phyloP scores from a whole-genome alignment of 35 echinoderm and acorn worm species.

The Lytechinus pictus region DNA sequence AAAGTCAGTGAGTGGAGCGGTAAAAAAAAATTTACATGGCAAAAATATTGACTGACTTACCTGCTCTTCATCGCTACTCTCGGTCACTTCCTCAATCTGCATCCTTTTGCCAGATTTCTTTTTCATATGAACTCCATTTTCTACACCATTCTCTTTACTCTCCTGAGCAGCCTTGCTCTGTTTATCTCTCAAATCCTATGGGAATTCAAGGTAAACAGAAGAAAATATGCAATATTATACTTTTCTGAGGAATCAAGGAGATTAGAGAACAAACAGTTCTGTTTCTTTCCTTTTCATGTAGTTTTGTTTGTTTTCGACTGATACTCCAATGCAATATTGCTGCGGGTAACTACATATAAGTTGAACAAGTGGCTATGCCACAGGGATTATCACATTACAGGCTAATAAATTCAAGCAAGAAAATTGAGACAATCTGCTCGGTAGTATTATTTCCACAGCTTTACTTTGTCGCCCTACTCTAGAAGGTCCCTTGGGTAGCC shows the following conservation, averaged over 20 bases:
- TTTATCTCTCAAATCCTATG: slow-evolving; percentile 23
- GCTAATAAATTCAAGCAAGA: no score
- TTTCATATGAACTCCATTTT: slow-evolving; percentile 37
- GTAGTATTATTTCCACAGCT: no score
- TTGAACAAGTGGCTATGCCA: no score
- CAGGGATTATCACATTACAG: no score
- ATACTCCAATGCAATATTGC: no score
- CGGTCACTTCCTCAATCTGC: slow-evolving; percentile 76
- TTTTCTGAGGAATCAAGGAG: background rate
- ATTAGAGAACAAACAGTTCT: background rate
- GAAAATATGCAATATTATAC: background rate
- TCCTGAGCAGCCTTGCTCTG: background rate
- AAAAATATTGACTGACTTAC: background rate
- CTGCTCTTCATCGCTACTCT: slow-evolving; percentile 78
- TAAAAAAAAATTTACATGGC: no score
- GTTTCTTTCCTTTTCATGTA: background rate
- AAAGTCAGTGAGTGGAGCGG: no score
- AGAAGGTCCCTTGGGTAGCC: no score
- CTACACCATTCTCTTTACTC: background rate
- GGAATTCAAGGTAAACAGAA: background rate
- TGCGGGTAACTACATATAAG: no score
- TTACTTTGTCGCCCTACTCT: no score
- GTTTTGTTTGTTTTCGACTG: no score
- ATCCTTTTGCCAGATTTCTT: slow-evolving; percentile 70
- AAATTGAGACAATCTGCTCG: no score